phyloP scores from a whole-genome alignment of 1,140 invertebrate genomes.

The Lepeophtheirus salmonis region DNA sequence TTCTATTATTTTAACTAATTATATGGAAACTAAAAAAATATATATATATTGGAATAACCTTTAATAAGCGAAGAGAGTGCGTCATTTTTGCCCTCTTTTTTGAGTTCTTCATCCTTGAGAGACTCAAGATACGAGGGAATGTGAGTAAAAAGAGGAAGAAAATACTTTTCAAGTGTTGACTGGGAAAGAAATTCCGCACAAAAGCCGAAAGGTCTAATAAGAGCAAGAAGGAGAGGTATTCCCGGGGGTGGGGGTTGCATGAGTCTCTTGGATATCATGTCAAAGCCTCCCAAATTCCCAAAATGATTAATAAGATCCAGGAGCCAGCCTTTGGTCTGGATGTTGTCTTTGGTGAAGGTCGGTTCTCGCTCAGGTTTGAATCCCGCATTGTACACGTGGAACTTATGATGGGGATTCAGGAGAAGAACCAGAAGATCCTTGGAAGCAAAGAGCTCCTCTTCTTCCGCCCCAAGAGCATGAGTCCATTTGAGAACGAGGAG shows the following conservation, averaged over 20 bases:
- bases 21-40: no score
- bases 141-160: slow-evolving; percentile 78
- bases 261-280: slow-evolving; percentile 68
- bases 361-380: slow-evolving; percentile 13
- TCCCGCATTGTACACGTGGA: slow-evolving; percentile 47
- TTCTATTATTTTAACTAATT: no score
- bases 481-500: slow-evolving; percentile 73
- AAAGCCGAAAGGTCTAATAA: slow-evolving; percentile 73
- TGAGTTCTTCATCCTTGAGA: slow-evolving; percentile 88
- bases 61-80: no score
- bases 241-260: slow-evolving; percentile 47
- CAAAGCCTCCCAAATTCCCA: slow-evolving; percentile 69
- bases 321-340: slow-evolving; percentile 60
- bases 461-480: no score
- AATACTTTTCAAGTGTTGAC: slow-evolving; percentile 72
- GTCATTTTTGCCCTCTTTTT: slow-evolving; percentile 88
- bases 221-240: slow-evolving; percentile 56
- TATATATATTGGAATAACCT: no score
- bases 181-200: slow-evolving; percentile 78
- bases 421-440: slow-evolving; percentile 79
- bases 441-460: slow-evolving; percentile 78
- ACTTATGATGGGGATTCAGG: slow-evolving; percentile 82
- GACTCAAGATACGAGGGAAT: slow-evolving; percentile 76
- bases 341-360: slow-evolving; percentile 15
- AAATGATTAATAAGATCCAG: slow-evolving; percentile 89